A percentile compares a stretch with the other conserved stretches of the same genome.
These are phyloP conservation scores for Peromyscus aztecus DNA, from an alignment of 2,797 vertebrate genomes.

Conservation along the genomic window DNA sequence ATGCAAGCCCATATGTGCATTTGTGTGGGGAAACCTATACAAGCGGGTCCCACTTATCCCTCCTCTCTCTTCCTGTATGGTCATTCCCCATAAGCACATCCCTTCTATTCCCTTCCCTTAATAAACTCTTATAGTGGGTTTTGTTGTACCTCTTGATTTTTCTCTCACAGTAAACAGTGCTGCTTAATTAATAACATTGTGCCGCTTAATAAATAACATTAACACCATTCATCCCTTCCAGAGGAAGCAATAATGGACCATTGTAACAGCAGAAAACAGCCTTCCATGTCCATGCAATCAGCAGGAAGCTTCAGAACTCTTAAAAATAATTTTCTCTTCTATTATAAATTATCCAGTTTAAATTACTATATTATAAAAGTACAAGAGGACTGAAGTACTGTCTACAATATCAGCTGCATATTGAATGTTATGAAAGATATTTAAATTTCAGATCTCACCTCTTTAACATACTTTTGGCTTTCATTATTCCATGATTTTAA, in stretches of 20 bases:
- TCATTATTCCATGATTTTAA: slow-evolving; percentile 25
- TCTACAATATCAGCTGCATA: slow-evolving; percentile 34
- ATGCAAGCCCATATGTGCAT: no score
- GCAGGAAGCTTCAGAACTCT: neutral
- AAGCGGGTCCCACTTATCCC: no score
- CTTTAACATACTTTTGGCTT: slow-evolving; percentile 53
- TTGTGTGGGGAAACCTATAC: no score
- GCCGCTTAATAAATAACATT: no score
- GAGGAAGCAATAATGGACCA: neutral
- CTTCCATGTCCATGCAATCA: neutral
- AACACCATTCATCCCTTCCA: neutral
- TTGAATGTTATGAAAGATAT: slow-evolving; percentile 32
- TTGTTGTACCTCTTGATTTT: no score
- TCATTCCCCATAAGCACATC: no score
- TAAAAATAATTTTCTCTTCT: neutral
- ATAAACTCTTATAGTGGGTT: no score
- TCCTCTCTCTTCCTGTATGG: no score
- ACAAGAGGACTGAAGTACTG: neutral
- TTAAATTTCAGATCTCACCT: slow-evolving; percentile 43
- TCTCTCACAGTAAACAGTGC: no score
- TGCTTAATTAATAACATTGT: no score
- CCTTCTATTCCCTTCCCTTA: no score
- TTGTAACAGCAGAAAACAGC: neutral
- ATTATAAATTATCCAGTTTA: neutral
- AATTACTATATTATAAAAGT: neutral